Evolutionary conservation across 2,888 invertebrate species (phyloP).

Genomic region (Mythimna vitellina): DNA sequence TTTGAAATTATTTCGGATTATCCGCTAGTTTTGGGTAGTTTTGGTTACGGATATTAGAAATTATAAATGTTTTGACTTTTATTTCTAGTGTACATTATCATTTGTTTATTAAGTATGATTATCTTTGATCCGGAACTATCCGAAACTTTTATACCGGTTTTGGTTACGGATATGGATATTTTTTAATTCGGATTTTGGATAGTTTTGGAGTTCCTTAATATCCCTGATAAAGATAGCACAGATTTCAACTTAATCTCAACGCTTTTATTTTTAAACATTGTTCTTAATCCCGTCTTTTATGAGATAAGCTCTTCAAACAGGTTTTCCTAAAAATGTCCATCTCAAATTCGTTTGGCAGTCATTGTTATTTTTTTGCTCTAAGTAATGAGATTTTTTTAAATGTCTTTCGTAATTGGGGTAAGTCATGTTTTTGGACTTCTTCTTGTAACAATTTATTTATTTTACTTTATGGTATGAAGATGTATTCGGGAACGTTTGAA

Average conservation of each 20-base stretch:
- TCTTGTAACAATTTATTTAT: not conserved
- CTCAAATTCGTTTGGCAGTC: constrained; percentile 32
- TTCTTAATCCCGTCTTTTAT: constrained; percentile 19
- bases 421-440: not conserved
- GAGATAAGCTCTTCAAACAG: constrained; percentile 40
- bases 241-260: constrained; percentile 14
- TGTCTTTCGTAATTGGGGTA: constrained; percentile 10
- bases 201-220: too few relatives aligned
- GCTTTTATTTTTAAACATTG: constrained; percentile 36
- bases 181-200: too few relatives aligned
- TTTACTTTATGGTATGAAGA: not conserved
- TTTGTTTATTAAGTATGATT: too few relatives aligned
- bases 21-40: too few relatives aligned
- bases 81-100: too few relatives aligned
- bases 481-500: not conserved
- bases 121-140: too few relatives aligned
- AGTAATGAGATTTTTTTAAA: constrained; percentile 18
- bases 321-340: constrained; percentile 27
- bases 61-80: too few relatives aligned
- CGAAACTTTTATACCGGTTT: too few relatives aligned
- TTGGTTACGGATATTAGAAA: too few relatives aligned
- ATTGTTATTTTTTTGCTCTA: not conserved
- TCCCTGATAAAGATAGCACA: constrained; percentile 10
- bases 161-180: too few relatives aligned
- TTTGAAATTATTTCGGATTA: too few relatives aligned